Conservation (phyloP, 2,888 invertebrate genomes). For the Thecophora atra region DNA sequence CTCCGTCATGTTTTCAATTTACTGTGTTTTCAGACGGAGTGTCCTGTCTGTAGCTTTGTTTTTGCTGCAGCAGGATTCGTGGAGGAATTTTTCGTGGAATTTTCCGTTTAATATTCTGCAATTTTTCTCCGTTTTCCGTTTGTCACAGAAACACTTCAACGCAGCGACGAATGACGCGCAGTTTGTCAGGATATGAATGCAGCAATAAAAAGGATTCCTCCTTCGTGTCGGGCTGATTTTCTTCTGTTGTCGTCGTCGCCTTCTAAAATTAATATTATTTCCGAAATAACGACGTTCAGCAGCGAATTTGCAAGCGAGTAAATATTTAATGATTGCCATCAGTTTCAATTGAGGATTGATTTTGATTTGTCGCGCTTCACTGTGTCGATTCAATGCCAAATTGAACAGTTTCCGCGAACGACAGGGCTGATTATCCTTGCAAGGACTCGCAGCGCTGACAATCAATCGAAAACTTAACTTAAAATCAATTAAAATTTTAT, state of each 20-base stretch:
- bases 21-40: not conserved
- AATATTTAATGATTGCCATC: conserved; percentile 29
- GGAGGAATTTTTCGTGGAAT: conserved; percentile 13
- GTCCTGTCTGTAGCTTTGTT: conserved; percentile 1
- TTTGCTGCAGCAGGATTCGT: conserved; percentile 13
- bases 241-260: not conserved
- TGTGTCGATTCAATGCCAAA: not conserved
- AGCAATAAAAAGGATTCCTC: not conserved
- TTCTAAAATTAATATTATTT: conserved; percentile 19
- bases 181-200: conserved; percentile 26
- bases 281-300: conserved; percentile 4
- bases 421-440: not conserved
- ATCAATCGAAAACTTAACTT: conserved; percentile 6
- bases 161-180: conserved; percentile 17
- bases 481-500: conserved; percentile 31
- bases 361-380: not conserved
- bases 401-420: not conserved
- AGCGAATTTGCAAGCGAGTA: not conserved
- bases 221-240: not conserved
- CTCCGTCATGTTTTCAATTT: not conserved
- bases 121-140: conserved; percentile 19
- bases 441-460: not conserved
- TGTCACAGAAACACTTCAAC: conserved; percentile 12
- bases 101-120: conserved; percentile 12
- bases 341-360: conserved; percentile 14